Conservation (phyloP, 2,113 vertebrate species). For the Limanda limanda region DNA sequence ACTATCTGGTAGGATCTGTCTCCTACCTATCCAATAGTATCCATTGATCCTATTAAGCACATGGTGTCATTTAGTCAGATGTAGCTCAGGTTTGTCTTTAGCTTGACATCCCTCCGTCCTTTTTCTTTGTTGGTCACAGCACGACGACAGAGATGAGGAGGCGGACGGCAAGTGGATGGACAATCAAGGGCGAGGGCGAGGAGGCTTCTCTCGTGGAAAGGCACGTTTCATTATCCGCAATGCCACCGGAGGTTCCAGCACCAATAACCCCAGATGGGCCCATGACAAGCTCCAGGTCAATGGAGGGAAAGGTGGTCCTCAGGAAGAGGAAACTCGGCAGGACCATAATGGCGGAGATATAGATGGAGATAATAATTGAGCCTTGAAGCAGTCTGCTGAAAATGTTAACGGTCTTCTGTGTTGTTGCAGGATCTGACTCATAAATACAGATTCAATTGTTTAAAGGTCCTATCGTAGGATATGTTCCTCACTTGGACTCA, state of each 20-base stretch:
- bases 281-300: slow-evolving; percentile 92
- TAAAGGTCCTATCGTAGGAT: neutral
- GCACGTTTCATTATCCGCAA: slow-evolving; percentile 94
- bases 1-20: slow-evolving; percentile 89
- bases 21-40: neutral
- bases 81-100: neutral
- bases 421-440: slow-evolving; percentile 11
- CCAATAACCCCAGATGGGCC: slow-evolving; percentile 87
- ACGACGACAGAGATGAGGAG: slow-evolving; percentile 90
- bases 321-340: slow-evolving; percentile 84
- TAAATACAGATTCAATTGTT: slow-evolving; percentile 36
- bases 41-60: neutral
- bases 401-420: slow-evolving; percentile 32
- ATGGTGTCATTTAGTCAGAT: neutral
- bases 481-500: slow-evolving; percentile 4
- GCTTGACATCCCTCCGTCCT: slow-evolving; percentile 5
- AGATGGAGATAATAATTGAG: slow-evolving; percentile 74
- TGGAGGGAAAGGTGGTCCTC: slow-evolving; percentile 83
- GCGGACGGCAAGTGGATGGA: slow-evolving; percentile 86
- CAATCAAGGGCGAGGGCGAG: slow-evolving; percentile 85
- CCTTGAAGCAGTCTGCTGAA: slow-evolving; percentile 69
- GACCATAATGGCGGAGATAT: slow-evolving; percentile 86
- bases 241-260: slow-evolving; percentile 77
- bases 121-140: slow-evolving; percentile 76
- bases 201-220: slow-evolving; percentile 84